Percentiles rank a stretch among this genome's conserved stretches.
Conservation (phyloP, 2,888 invertebrate species). For the Meteorus cinctellus region DNA sequence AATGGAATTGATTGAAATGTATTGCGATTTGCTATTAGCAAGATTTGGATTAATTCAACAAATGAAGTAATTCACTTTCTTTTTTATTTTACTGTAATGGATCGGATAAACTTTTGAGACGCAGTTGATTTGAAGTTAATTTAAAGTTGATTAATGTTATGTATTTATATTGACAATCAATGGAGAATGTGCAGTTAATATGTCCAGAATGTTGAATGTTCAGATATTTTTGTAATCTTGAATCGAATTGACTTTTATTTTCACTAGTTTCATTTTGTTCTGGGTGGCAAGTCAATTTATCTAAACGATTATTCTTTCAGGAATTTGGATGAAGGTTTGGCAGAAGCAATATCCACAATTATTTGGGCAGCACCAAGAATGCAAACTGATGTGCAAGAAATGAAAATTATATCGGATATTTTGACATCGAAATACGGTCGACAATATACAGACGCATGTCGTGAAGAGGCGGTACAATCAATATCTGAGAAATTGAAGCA, state of each 20-base stretch:
- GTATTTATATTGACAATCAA: too few relatives aligned
- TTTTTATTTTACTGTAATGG: background rate
- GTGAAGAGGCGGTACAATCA: conserved; percentile 85
- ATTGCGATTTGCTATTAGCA: conserved; percentile 96
- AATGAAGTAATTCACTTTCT: conserved; percentile 83
- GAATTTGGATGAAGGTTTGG: conserved; percentile 92
- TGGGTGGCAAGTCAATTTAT: background rate
- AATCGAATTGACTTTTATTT: background rate
- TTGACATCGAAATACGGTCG: conserved; percentile 94
- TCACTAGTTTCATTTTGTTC: conserved; percentile 12
- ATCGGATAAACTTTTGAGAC: too few relatives aligned
- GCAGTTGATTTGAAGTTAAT: too few relatives aligned
- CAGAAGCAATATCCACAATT: conserved; percentile 96
- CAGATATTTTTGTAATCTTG: too few relatives aligned
- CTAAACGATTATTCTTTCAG: conserved; percentile 66
- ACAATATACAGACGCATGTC: conserved; percentile 91
- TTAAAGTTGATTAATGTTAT: too few relatives aligned
- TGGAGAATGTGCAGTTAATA: too few relatives aligned
- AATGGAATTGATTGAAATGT: conserved; percentile 99
- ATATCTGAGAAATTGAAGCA: conserved; percentile 94
- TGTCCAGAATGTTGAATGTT: too few relatives aligned
- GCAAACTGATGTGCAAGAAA: conserved; percentile 86
- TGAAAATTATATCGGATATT: conserved; percentile 89
- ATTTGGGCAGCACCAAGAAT: conserved; percentile 98
- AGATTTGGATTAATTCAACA: conserved; percentile 97